Conservation (phyloP, 1,140 invertebrate genomes). For the Drosophila arawakana region DNA sequence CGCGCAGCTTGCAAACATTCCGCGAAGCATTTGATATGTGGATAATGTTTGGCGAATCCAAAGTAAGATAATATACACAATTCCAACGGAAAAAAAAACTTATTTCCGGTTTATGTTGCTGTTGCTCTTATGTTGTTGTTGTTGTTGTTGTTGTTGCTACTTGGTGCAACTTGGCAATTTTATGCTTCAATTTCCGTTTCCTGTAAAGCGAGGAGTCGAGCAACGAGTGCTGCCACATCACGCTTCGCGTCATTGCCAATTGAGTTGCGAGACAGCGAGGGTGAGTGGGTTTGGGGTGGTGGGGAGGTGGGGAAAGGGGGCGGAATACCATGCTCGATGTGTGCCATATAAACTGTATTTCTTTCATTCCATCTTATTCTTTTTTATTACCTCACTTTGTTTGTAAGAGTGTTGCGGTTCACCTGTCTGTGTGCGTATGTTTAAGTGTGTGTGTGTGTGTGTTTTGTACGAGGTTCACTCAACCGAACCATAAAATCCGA, state of each 20-base stretch:
- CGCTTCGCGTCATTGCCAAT: constrained; percentile 65
- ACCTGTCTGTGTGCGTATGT: constrained; percentile 40
- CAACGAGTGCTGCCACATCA: constrained; percentile 39
- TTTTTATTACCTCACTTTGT: constrained; percentile 22
- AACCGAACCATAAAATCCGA: constrained; percentile 61
- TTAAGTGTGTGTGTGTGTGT: neutral
- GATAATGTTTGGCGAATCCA: constrained; percentile 43
- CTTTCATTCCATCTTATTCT: constrained; percentile 7
- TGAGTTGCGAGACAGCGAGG: constrained; percentile 41
- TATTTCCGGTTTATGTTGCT: constrained; percentile 39
- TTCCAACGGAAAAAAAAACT: constrained; percentile 47
- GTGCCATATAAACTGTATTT: constrained; percentile 28
- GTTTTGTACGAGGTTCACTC: constrained; percentile 19
- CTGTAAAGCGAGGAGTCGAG: constrained; percentile 49
- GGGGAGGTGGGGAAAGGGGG: neutral
- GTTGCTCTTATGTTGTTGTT: constrained; percentile 6
- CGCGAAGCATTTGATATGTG: constrained; percentile 38
- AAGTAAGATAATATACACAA: constrained; percentile 45
- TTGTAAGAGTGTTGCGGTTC: neutral
- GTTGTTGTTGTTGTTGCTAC: constrained; percentile 24
- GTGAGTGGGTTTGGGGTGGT: too few relatives aligned
- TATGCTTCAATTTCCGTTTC: constrained; percentile 82
- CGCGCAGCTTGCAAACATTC: neutral
- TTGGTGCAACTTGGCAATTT: constrained; percentile 74
- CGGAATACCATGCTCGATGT: constrained; percentile 23